These are phyloP conservation scores for Parazoanthus swiftii DNA, from an alignment of 92 coral and sea anemone species.

Conservation along the genomic window DNA sequence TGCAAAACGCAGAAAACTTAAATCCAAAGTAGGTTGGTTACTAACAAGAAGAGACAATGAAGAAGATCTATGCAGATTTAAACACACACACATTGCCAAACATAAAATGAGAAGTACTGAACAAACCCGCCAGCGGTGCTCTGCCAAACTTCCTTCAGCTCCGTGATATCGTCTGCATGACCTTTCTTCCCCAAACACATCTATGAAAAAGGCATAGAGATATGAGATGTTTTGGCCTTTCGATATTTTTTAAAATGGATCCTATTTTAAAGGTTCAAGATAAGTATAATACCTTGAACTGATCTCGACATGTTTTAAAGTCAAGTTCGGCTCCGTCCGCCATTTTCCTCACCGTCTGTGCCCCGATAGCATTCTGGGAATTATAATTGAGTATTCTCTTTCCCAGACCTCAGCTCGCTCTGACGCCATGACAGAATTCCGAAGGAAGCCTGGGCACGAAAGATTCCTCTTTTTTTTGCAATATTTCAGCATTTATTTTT, in stretches of 20 bases:
- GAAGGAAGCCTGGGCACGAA: not conserved
- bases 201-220: not conserved
- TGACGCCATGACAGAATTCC: not conserved
- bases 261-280: not conserved
- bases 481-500: no score
- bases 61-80: not conserved
- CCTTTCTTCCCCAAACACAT: slow-evolving; percentile 20
- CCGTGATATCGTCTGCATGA: slow-evolving; percentile 8
- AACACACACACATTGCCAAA: not conserved
- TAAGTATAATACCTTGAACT: slow-evolving; percentile 3
- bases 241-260: not conserved
- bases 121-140: slow-evolving; percentile 7
- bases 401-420: not conserved
- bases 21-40: not conserved
- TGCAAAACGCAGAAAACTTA: not conserved
- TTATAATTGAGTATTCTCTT: not conserved
- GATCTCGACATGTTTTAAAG: slow-evolving; percentile 19
- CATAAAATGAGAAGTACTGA: not conserved
- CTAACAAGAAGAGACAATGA: no score
- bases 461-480: no score
- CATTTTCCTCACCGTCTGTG: not conserved
- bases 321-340: slow-evolving; percentile 18
- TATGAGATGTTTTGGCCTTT: not conserved
- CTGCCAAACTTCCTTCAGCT: slow-evolving; percentile 18
- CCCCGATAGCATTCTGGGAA: not conserved